Evolutionary conservation across 2,797 vertebrate genomes (phyloP), one percentile per base, ranked within the genome.

Genomic region (Protosalanx chinensis): DNA sequence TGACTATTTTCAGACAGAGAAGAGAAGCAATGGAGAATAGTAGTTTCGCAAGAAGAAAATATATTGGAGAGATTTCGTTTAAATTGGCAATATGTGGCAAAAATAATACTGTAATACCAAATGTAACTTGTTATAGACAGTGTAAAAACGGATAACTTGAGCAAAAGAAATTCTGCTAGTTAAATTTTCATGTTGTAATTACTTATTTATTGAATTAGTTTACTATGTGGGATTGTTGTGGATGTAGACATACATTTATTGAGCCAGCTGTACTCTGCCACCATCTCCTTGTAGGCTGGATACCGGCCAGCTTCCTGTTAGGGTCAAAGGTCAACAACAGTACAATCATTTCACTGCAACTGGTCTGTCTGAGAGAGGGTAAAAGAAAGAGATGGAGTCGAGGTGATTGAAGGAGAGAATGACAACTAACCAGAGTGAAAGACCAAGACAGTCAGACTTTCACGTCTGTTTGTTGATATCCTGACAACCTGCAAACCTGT

Each of bases 221-320:
- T 64, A 64, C 16, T 46, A 46, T 8, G 7, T 56, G 6, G 51
- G 51, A n/a, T n/a, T 56, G 18, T 56, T 56, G 51, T 16, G 41
- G 51, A 56, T 56, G 4, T 56, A n/a, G 73, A 84, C 96, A 85
- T 95, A 99, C 97, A 32, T 91, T 90, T 93, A 87, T 95, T 93
- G 49, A 98, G 93, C 97, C 97, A 99, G 85, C 96, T 97, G 80
- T 99, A 99, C 79, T 99, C 97, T 70, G 97, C 97, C 80, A 99
- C 94, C 95, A 98, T 93, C 90, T 99, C 97, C 87, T 99, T 98
- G 90, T 97, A 99, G 4, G 97, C 97, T 70, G 97, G 97, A 78
- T 98, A 98, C 81, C 96, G 92, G 68, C 97, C 97, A 0, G 93
- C 95, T 85, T 99, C 97, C 97, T 99, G 88, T 81, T 37, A 7